A percentile compares a stretch with the other conserved stretches of the same genome.
Conservation (phyloP, 1,140 invertebrate species). For the Macrosteles quadrilineatus region DNA sequence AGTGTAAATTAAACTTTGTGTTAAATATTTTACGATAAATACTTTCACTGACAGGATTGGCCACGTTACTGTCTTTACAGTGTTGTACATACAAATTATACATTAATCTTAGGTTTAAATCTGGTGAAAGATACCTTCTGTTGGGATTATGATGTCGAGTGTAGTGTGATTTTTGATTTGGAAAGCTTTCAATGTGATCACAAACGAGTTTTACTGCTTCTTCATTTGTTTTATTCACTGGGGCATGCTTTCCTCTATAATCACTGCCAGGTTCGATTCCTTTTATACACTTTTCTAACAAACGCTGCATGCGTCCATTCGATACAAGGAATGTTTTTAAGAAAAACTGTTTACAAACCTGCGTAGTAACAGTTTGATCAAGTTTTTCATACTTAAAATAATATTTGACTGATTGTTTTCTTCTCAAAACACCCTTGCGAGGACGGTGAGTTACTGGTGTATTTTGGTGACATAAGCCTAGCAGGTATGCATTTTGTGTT, state of each 20-base stretch:
- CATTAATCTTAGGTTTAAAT: slow-evolving; percentile 53
- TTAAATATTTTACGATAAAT: slow-evolving; percentile 55
- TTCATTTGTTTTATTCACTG: slow-evolving; percentile 11
- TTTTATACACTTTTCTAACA: neutral
- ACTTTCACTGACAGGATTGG: slow-evolving; percentile 50
- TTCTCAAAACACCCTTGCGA: neutral
- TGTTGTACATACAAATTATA: slow-evolving; percentile 51
- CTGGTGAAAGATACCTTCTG: slow-evolving; percentile 51
- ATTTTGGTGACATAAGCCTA: neutral
- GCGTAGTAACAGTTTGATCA: neutral
- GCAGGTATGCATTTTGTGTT: neutral
- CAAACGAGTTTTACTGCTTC: slow-evolving; percentile 19
- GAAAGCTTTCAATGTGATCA: slow-evolving; percentile 36
- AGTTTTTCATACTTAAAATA: neutral
- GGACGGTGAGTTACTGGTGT: neutral
- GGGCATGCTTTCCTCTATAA: slow-evolving; percentile 15
- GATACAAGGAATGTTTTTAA: slow-evolving; percentile 3
- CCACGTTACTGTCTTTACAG: slow-evolving; percentile 47
- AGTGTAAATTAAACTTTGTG: slow-evolving; percentile 53
- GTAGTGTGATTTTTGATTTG: slow-evolving; percentile 32
- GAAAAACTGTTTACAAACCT: slow-evolving; percentile 12
- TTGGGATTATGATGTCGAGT: slow-evolving; percentile 50
- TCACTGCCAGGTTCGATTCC: slow-evolving; percentile 16
- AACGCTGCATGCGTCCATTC: neutral
- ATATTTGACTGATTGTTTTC: neutral